Evolutionary conservation across 2,888 invertebrate genomes (phyloP).

Genomic region (Helobdella robusta): DNA sequence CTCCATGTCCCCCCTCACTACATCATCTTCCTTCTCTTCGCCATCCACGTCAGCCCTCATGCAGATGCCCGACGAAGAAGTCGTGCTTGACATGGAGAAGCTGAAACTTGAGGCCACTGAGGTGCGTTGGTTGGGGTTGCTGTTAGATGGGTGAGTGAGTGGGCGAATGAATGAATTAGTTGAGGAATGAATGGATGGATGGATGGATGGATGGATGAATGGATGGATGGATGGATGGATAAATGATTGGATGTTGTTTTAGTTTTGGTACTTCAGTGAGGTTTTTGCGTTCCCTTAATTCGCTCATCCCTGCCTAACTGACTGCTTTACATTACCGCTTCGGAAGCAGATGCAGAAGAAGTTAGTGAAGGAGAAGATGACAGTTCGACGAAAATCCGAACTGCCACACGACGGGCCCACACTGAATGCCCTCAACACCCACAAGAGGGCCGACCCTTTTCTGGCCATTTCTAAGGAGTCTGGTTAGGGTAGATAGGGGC

Average conservation of each 20-base stretch:
- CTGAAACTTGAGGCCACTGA: constrained; percentile 17
- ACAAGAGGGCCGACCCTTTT: constrained; percentile 67
- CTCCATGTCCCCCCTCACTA: too few relatives aligned
- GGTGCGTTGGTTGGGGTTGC: neutral
- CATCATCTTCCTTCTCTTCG: neutral
- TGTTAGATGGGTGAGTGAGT: too few relatives aligned
- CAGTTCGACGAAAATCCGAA: constrained; percentile 87
- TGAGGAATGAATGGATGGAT: too few relatives aligned
- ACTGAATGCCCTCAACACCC: constrained; percentile 78
- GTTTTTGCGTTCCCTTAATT: too few relatives aligned
- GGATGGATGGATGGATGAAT: too few relatives aligned
- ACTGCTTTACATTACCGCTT: too few relatives aligned
- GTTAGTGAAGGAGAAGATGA: constrained; percentile 61
- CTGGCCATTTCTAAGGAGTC: constrained; percentile 28
- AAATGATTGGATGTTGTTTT: neutral
- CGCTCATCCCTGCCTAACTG: too few relatives aligned
- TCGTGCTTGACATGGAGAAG: constrained; percentile 19
- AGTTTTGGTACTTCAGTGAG: too few relatives aligned
- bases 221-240: too few relatives aligned
- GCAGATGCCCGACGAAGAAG: neutral
- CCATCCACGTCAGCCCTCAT: neutral
- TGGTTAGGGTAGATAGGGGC: too few relatives aligned
- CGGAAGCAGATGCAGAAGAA: constrained; percentile 26
- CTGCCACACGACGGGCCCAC: constrained; percentile 85
- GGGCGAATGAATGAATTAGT: too few relatives aligned